Percentiles rank a stretch among this genome's conserved stretches.
Conservation (phyloP, 2,797 vertebrate species). For the Botia almorhae region DNA sequence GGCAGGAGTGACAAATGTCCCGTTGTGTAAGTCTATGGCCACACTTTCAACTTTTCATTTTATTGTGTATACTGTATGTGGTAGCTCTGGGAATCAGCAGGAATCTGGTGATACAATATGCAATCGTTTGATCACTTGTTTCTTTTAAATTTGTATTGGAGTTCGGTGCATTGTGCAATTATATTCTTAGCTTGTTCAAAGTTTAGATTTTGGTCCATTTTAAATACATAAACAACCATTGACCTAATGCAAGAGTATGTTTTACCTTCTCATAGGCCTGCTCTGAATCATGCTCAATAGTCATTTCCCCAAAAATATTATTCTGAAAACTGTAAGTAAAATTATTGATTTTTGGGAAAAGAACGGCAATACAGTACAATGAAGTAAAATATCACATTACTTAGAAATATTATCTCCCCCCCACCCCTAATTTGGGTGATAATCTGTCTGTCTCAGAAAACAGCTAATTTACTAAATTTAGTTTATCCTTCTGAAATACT, state of each 20-base stretch:
- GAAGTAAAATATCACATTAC: background rate
- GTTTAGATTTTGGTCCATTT: background rate
- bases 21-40: background rate
- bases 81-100: background rate
- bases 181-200: background rate
- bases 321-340: too few species aligned
- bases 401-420: background rate
- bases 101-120: background rate
- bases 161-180: background rate
- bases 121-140: background rate
- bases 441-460: background rate
- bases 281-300: too few species aligned
- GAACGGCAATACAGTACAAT: too few species aligned
- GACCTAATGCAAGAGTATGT: background rate
- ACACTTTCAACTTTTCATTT: slow-evolving; percentile 12
- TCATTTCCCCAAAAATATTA: background rate
- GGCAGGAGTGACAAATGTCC: slow-evolving; percentile 18
- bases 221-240: too few species aligned
- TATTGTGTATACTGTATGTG: slow-evolving; percentile 21
- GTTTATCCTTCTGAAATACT: background rate
- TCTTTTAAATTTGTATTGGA: background rate
- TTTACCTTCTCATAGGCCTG: background rate
- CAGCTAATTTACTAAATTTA: background rate
- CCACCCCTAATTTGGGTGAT: background rate
- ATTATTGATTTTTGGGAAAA: too few species aligned